phyloP scores from a whole-genome alignment of 2,797 vertebrate species.

The Oreonectes daqikongensis region DNA sequence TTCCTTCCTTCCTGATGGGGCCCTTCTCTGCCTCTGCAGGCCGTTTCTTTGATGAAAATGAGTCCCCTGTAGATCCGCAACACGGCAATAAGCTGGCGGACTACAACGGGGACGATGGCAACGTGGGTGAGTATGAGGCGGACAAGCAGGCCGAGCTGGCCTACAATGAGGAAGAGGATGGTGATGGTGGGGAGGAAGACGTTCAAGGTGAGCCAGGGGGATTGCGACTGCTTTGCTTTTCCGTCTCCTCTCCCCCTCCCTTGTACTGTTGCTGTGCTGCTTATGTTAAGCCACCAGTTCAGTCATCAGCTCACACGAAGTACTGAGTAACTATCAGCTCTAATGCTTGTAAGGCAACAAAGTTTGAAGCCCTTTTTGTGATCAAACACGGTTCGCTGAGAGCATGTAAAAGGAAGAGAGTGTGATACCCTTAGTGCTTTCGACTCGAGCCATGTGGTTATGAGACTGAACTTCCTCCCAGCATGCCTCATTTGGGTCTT shows the following conservation, averaged over 20 bases:
- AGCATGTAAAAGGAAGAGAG: background rate
- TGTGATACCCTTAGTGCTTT: background rate
- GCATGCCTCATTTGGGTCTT: conserved; percentile 67
- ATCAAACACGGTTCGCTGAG: background rate
- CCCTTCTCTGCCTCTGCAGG: conserved; percentile 93
- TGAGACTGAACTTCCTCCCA: conserved; percentile 24
- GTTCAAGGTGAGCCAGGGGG: conserved; percentile 96
- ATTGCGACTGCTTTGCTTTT: conserved; percentile 45
- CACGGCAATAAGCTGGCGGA: conserved; percentile 99
- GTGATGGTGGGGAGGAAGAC: conserved; percentile 99
- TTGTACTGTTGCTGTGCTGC: conserved; percentile 31
- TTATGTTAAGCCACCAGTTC: conserved; percentile 42
- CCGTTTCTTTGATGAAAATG: conserved; percentile 99
- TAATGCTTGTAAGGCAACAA: background rate
- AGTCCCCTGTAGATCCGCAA: conserved; percentile 99
- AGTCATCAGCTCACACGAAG: conserved; percentile 66
- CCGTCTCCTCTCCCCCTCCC: conserved; percentile 69
- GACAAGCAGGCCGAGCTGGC: conserved; percentile 99
- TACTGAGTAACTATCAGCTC: conserved; percentile 63
- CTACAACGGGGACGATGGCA: conserved; percentile 99
- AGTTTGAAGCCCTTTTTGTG: background rate
- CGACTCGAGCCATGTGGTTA: conserved; percentile 3
- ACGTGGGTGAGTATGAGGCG: conserved; percentile 99
- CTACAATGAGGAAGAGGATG: conserved; percentile 99
- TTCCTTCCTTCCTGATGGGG: conserved; percentile 77